Evolutionary conservation across 2,113 vertebrate species (phyloP).

Genomic region (Malurus alboscapulatus): DNA sequence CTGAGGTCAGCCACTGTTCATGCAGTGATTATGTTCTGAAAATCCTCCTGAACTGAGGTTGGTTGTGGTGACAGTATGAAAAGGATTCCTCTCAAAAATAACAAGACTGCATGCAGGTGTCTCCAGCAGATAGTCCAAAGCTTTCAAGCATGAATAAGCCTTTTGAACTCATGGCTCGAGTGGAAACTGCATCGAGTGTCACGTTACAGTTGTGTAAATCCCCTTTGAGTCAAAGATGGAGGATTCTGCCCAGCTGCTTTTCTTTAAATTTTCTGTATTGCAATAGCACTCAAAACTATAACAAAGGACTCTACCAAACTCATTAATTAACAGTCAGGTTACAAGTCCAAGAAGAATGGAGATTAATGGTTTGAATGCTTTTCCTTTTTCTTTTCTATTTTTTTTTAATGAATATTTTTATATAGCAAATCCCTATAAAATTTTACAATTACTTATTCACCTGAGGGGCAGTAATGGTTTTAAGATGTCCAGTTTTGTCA

Average conservation of each 20-base stretch:
- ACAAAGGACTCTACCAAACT: not conserved
- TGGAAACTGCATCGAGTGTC: not conserved
- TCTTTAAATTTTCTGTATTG: not conserved
- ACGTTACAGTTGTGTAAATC: not conserved
- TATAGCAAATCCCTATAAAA: not conserved
- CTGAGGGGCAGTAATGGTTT: fast-evolving
- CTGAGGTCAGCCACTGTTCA: not conserved
- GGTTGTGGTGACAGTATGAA: not conserved
- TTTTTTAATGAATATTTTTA: not conserved
- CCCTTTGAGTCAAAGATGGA: not conserved
- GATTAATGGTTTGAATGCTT: not conserved
- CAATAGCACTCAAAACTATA: not conserved
- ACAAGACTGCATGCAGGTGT: not conserved
- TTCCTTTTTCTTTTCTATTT: not conserved
- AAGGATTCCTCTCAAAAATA: constrained; percentile 16
- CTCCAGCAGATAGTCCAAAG: constrained; percentile 3
- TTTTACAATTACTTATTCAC: not conserved
- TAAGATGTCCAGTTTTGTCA: not conserved
- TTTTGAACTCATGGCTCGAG: not conserved
- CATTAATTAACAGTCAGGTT: not conserved
- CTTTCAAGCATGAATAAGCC: not conserved
- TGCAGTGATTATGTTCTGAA: not conserved
- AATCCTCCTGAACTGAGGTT: not conserved
- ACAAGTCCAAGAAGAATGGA: not conserved
- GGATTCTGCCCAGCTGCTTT: not conserved